A percentile compares a stretch with the other conserved stretches of the same genome.
phyloP scores from a whole-genome alignment of 2,888 invertebrate genomes.

The Cecidostiba fungosa region DNA sequence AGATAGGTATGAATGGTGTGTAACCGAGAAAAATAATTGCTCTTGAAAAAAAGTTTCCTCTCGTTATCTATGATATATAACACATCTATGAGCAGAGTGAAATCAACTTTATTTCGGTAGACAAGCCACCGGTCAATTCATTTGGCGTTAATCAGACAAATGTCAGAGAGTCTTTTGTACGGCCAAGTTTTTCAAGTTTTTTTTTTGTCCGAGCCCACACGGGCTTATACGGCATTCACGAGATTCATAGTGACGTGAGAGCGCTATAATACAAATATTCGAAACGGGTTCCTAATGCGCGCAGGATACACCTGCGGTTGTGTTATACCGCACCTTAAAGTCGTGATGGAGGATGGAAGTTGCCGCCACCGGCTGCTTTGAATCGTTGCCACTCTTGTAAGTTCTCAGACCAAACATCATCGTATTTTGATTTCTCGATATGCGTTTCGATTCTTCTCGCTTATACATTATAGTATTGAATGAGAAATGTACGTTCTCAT shows the following conservation, averaged over 20 bases:
- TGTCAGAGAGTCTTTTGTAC: not conserved
- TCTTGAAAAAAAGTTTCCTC: not conserved
- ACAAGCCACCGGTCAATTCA: not conserved
- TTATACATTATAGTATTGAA: not conserved
- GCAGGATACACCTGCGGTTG: conserved; percentile 6
- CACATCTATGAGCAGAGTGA: not conserved
- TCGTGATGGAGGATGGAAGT: not conserved
- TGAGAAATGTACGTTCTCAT: not conserved
- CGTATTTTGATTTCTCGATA: not conserved
- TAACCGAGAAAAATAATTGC: not conserved
- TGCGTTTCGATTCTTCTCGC: not conserved
- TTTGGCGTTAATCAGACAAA: not conserved
- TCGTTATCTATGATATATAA: not conserved
- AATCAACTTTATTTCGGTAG: not conserved
- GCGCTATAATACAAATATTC: conserved; percentile 6
- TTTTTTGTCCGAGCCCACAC: not conserved
- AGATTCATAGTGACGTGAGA: conserved; percentile 27
- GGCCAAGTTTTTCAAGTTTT: not conserved
- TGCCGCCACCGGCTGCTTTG: not conserved
- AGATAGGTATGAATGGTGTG: not conserved
- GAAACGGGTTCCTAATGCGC: conserved; percentile 34
- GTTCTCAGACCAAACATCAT: not conserved
- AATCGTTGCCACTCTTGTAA: not conserved
- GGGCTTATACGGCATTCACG: not conserved
- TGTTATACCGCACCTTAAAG: not conserved